Evolutionary conservation across 1,140 invertebrate genomes (phyloP).

Genomic region (Drosophila ironensis): DNA sequence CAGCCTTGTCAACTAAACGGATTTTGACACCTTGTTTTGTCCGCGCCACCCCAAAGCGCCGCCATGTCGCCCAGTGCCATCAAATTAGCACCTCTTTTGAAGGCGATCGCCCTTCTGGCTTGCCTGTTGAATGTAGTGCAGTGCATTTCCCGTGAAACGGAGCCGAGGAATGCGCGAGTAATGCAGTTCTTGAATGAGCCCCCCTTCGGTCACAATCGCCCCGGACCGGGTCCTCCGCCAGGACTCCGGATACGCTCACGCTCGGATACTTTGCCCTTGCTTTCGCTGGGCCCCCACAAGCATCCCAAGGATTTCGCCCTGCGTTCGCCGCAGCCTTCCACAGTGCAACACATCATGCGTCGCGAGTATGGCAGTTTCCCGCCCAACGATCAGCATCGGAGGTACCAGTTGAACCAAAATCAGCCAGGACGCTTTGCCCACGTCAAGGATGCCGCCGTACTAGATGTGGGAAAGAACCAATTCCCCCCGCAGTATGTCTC

Average conservation of each 20-base stretch:
- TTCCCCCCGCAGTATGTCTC: slow-evolving; percentile 49
- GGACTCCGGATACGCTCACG: slow-evolving; percentile 34
- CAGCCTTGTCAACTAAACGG: slow-evolving; percentile 29
- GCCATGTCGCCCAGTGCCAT: slow-evolving; percentile 33
- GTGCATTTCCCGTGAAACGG: neutral
- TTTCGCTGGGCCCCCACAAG: slow-evolving; percentile 3
- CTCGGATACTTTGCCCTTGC: slow-evolving; percentile 23
- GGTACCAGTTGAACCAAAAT: slow-evolving; percentile 29
- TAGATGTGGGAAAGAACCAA: slow-evolving; percentile 61
- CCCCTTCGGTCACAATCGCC: slow-evolving; percentile 36
- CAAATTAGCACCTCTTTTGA: slow-evolving; percentile 7
- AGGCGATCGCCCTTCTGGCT: slow-evolving; percentile 18
- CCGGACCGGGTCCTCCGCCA: neutral
- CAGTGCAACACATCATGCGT: slow-evolving; percentile 54
- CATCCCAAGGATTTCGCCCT: slow-evolving; percentile 7
- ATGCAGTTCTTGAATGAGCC: slow-evolving; percentile 60
- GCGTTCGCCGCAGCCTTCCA: slow-evolving; percentile 17
- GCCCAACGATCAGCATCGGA: slow-evolving; percentile 13
- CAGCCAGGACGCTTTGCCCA: slow-evolving; percentile 47
- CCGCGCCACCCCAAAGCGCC: slow-evolving; percentile 27
- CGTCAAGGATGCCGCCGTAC: slow-evolving; percentile 49
- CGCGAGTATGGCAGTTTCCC: slow-evolving; percentile 33
- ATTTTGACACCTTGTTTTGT: slow-evolving; percentile 10
- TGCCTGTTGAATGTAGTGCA: slow-evolving; percentile 28
- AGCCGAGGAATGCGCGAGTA: slow-evolving; percentile 33